Evolutionary conservation across 2,113 vertebrate genomes (phyloP).

Genomic region (Lamprotornis superbus): DNA sequence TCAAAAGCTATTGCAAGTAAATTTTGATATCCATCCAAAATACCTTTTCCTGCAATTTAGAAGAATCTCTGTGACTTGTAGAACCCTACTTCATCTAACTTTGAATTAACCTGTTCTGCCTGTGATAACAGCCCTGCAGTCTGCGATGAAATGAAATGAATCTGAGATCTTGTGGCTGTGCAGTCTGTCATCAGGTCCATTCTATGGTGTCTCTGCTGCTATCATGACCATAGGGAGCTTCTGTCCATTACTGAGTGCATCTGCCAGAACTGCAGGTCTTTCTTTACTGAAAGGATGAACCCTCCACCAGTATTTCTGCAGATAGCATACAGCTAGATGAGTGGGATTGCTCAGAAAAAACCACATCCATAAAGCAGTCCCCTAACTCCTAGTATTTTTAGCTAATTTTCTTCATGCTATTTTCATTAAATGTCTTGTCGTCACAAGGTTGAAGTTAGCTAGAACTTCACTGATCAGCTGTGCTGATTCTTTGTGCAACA

Average conservation of each 20-base stretch:
- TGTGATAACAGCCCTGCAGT: background rate
- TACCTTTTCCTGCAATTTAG: background rate
- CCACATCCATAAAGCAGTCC: background rate
- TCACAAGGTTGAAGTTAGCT: background rate
- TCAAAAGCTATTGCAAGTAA: background rate
- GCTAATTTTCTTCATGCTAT: background rate
- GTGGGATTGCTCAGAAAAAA: background rate
- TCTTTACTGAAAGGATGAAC: background rate
- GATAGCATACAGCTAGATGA: background rate
- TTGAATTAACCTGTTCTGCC: background rate
- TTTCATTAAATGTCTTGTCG: background rate
- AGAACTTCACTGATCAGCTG: background rate
- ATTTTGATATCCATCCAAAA: background rate
- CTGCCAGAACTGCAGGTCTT: background rate
- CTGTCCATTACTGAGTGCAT: background rate
- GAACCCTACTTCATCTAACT: background rate
- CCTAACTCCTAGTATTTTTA: background rate
- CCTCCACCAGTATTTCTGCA: fast-evolving
- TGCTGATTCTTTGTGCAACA: background rate
- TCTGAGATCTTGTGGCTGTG: background rate
- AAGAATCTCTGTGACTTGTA: background rate
- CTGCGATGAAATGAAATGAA: background rate
- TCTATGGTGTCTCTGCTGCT: background rate
- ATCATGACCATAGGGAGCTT: fast-evolving
- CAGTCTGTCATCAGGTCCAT: background rate